These are phyloP conservation scores for Megaceryle torquata DNA, from an alignment of 2,113 vertebrate genomes.

Conservation along the genomic window DNA sequence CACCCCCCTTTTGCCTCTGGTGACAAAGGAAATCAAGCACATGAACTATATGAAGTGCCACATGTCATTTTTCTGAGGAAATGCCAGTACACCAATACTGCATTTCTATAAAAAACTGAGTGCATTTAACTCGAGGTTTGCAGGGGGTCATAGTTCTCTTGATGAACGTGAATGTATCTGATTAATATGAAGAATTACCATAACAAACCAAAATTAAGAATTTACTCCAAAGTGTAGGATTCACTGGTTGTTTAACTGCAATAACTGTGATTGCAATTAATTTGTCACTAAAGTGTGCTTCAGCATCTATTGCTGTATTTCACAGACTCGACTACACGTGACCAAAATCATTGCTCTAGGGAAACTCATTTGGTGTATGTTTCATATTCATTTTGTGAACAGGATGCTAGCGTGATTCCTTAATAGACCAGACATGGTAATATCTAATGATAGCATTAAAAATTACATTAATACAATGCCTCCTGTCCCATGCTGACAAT, in stretches of 20 bases:
- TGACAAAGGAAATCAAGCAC: not conserved
- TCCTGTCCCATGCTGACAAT: not conserved
- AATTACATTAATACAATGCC: not conserved
- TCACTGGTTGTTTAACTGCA: not conserved
- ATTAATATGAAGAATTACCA: not conserved
- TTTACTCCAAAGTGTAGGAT: not conserved
- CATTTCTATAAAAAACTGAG: not conserved
- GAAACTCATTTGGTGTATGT: not conserved
- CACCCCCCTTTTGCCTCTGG: not conserved
- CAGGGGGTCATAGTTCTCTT: not conserved
- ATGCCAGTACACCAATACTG: not conserved
- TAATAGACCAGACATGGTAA: not conserved
- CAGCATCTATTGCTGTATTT: not conserved
- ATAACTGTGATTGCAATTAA: not conserved
- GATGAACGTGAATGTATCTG: accelerated
- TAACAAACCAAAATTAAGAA: not conserved
- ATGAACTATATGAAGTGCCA: not conserved
- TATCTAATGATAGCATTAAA: not conserved
- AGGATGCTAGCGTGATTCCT: not conserved
- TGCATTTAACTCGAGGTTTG: not conserved
- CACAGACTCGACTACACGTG: not conserved
- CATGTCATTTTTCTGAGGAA: not conserved
- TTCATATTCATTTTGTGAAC: not conserved
- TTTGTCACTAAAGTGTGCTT: not conserved
- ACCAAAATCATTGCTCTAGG: not conserved